These are phyloP conservation scores for Haliclona indistincta DNA, from an alignment of 37 sponge, comb jelly and placozoan genomes.

Conservation along the genomic window DNA sequence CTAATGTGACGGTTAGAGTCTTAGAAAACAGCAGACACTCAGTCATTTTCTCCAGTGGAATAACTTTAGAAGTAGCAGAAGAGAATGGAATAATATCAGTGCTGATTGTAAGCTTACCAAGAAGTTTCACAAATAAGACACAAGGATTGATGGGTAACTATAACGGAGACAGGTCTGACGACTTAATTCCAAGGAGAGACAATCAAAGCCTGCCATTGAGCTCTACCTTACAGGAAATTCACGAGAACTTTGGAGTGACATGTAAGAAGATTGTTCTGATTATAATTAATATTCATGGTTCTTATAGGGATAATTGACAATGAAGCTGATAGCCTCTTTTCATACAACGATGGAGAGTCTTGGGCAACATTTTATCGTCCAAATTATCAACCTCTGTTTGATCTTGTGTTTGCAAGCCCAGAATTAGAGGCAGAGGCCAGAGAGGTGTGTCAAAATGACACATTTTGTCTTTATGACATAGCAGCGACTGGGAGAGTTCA, in stretches of 20 bases:
- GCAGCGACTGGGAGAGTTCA: conserved; percentile 53
- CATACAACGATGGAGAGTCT: conserved; percentile 27
- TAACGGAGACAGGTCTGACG: conserved; percentile 45
- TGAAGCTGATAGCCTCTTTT: conserved; percentile 40
- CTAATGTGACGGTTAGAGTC: conserved; percentile 9
- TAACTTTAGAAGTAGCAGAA: conserved; percentile 5
- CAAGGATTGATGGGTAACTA: no score
- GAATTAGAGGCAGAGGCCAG: conserved; percentile 43
- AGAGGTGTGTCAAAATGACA: conserved; percentile 34
- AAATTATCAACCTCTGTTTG: conserved; percentile 42
- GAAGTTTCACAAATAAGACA: no score
- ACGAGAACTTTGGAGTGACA: conserved; percentile 43
- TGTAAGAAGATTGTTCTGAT: no score
- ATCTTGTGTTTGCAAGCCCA: conserved; percentile 37
- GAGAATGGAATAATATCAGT: conserved; percentile 45
- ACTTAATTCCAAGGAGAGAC: conserved; percentile 19
- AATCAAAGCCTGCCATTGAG: conserved; percentile 2
- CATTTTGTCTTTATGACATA: conserved; percentile 62
- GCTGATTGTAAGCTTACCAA: conserved; percentile 14
- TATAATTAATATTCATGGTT: no score
- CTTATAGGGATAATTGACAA: conserved; percentile 54
- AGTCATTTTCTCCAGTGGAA: conserved; percentile 17
- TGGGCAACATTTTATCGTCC: conserved; percentile 49
- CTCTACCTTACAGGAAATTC: conserved; percentile 35
- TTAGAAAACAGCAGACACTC: conserved; percentile 3